These are phyloP conservation scores for Cygnus olor DNA, from an alignment of 2,797 vertebrate genomes.

Conservation along the genomic window DNA sequence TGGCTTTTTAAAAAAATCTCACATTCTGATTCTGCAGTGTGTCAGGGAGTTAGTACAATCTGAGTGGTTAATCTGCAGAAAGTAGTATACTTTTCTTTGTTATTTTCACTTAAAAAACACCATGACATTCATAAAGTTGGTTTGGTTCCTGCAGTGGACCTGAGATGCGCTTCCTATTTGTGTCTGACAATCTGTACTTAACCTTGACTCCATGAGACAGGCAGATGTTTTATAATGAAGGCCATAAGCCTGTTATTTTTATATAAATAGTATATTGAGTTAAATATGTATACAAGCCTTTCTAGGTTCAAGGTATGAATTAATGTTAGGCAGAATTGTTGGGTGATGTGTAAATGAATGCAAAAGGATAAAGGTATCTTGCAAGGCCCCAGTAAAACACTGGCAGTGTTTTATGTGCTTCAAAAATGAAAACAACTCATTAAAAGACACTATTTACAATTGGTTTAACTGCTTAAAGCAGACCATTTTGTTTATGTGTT, in stretches of 20 bases:
- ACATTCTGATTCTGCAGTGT: background rate
- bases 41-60: background rate
- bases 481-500: background rate
- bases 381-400: background rate
- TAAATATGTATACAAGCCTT: background rate
- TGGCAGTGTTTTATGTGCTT: background rate
- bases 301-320: background rate
- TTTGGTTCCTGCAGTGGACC: background rate
- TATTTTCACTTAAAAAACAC: constrained; percentile 25
- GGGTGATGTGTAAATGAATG: background rate
- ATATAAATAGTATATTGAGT: background rate
- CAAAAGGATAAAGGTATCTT: background rate
- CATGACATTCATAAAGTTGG: background rate
- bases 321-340: background rate
- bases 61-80: background rate
- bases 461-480: background rate
- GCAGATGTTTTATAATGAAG: constrained; percentile 42
- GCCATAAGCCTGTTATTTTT: background rate
- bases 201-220: constrained; percentile 8
- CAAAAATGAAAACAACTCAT: background rate
- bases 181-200: background rate
- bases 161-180: background rate
- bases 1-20: background rate
- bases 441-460: background rate
- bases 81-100: background rate